A percentile compares a stretch with the other conserved stretches of the same genome.
Evolutionary conservation across 2,888 invertebrate genomes (phyloP).

Genomic region (Drepanosiphum platanoidis): DNA sequence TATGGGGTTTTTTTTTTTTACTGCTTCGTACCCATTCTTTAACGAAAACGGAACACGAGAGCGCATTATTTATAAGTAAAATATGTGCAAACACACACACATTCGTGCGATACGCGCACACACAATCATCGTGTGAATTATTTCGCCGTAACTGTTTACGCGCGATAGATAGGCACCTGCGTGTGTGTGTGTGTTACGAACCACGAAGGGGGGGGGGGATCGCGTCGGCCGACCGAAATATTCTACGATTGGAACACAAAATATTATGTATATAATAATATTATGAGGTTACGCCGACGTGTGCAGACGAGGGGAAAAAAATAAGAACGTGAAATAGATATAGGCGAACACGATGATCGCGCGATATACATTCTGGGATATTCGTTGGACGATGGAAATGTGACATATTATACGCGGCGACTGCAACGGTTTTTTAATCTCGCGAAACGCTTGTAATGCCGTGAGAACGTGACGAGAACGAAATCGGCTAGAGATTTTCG

Average conservation of each 20-base stretch:
- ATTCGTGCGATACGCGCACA: background rate
- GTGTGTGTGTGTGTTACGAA: background rate
- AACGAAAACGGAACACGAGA: background rate
- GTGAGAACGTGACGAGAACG: conserved; percentile 44
- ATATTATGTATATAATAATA: background rate
- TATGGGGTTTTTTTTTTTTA: too few species aligned
- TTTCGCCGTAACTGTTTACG: background rate
- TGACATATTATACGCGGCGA: conserved; percentile 9
- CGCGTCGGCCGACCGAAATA: background rate
- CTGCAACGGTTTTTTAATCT: conserved; percentile 13
- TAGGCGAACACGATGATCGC: conserved; percentile 31
- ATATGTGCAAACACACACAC: background rate
- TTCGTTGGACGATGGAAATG: conserved; percentile 13
- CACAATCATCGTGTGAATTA: background rate
- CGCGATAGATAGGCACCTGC: background rate
- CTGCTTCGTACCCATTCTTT: background rate
- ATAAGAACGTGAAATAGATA: background rate
- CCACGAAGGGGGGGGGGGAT: background rate
- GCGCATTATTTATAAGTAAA: background rate
- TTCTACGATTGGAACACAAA: background rate
- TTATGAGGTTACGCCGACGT: background rate
- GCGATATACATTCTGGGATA: conserved; percentile 3
- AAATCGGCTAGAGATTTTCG: background rate
- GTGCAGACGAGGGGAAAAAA: background rate
- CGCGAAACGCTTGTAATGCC: conserved; percentile 36